Evolutionary conservation across 2,113 vertebrate species (phyloP), one percentile per base, ranked within the genome.

Genomic region (Hemiprocne comata): DNA sequence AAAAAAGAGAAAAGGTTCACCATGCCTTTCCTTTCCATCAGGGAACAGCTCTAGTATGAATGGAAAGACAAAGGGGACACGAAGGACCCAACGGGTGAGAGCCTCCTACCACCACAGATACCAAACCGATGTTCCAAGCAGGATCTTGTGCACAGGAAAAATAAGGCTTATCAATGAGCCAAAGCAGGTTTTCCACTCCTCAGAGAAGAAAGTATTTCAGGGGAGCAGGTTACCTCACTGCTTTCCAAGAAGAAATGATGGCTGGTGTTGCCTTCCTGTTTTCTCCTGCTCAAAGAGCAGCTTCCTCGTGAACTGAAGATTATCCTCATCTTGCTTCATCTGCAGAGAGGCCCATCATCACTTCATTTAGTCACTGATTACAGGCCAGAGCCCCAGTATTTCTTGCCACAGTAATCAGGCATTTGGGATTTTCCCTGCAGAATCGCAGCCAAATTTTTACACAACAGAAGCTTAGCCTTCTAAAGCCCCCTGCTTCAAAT

Each of bases 391-490:
- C 36, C 44, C 48, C 67, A 58, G 79, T 16, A 29, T 62, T 61
- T 60, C 90, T 42, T 33, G 86, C 34, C 26, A 53, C 31, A 10
- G n/a, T 1, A 9, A 77, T 90, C 92, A 86, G 75, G 79, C 75
- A 64, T 83, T 95, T 73, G 18, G 75, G 87, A 93, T 95, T 96
- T 96, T 77, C 72, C 84, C n/a, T 44, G 42, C 55, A 57, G 55
- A 71, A 33, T 28, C 55, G 48, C 38, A 36, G 94, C 90, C 94
- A 93, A 91, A 53, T 71, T 88, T 93, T 97, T 95, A 96, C 2
- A 1, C 54, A 95, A 93, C 58, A 80, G 44, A 78, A 38, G 79
- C 69, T 94, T 78, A 95, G 69, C 18, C 17, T 14, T 38, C 26
- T 80, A 50, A 51, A 60, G 42, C 11, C 34, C 26, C 26, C 40